Conservation (phyloP, 2,888 invertebrate genomes). For the Aethes cnicana region DNA sequence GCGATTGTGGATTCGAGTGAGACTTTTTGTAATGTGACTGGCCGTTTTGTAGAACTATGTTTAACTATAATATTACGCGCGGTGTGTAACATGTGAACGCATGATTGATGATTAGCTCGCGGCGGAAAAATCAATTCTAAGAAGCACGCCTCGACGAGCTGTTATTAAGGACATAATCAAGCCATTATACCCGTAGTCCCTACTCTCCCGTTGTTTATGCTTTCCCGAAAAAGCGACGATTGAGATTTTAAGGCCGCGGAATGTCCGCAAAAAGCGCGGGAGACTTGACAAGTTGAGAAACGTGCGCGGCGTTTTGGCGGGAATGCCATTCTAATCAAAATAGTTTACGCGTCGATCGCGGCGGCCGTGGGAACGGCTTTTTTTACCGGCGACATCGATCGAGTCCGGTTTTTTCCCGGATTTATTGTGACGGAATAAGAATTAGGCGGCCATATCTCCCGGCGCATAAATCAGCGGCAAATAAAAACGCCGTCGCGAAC, state of each 20-base stretch:
- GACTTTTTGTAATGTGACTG: slow-evolving; percentile 64
- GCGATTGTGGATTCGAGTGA: slow-evolving; percentile 67
- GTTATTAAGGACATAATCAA: slow-evolving; percentile 56
- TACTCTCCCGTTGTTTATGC: slow-evolving; percentile 58
- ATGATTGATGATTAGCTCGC: slow-evolving; percentile 68
- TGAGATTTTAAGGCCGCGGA: slow-evolving; percentile 75
- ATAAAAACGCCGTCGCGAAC: slow-evolving; percentile 76
- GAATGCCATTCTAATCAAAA: slow-evolving; percentile 81
- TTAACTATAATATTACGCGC: slow-evolving; percentile 75
- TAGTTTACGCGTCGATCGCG: slow-evolving; percentile 72
- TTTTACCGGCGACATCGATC: slow-evolving; percentile 49
- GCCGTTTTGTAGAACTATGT: slow-evolving; percentile 75
- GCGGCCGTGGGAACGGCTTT: slow-evolving; percentile 62
- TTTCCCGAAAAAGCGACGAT: slow-evolving; percentile 58
- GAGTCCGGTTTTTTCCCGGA: slow-evolving; percentile 42
- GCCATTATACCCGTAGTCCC: slow-evolving; percentile 55
- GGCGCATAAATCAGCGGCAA: slow-evolving; percentile 79
- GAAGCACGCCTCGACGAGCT: slow-evolving; percentile 38
- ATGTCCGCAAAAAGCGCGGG: slow-evolving; percentile 67
- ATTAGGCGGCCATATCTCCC: slow-evolving; percentile 35
- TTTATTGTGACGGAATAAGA: slow-evolving; percentile 38
- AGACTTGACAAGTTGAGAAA: slow-evolving; percentile 74
- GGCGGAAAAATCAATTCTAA: slow-evolving; percentile 55
- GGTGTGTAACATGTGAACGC: slow-evolving; percentile 63
- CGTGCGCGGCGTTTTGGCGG: slow-evolving; percentile 68